A percentile compares a stretch with the other conserved stretches of the same genome.
Evolutionary conservation across 2,888 invertebrate species (phyloP).

Genomic region (Heliconius charithonia): DNA sequence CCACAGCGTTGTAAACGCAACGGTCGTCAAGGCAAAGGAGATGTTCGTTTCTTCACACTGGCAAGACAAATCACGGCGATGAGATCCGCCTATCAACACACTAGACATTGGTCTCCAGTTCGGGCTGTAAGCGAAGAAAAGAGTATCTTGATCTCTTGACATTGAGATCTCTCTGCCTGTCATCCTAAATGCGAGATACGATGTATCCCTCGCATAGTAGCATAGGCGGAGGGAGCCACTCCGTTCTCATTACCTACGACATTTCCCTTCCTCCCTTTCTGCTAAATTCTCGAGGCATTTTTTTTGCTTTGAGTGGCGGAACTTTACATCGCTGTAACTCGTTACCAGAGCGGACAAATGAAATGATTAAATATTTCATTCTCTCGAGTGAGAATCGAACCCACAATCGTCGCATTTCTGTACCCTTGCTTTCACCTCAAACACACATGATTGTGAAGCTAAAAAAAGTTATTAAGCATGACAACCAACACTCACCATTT

Average conservation of each 20-base stretch:
- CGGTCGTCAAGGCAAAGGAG: too few relatives aligned
- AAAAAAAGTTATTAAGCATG: too few relatives aligned
- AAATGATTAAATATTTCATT: not conserved
- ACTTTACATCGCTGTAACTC: not conserved
- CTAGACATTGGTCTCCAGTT: too few relatives aligned
- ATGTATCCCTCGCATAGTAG: not conserved
- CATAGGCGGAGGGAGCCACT: not conserved
- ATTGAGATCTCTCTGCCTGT: too few relatives aligned
- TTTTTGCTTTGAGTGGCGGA: not conserved
- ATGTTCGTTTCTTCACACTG: too few relatives aligned
- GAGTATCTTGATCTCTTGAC: too few relatives aligned
- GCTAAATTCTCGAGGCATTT: not conserved
- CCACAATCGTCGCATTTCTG: not conserved
- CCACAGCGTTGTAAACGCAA: too few relatives aligned
- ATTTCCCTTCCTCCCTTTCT: not conserved
- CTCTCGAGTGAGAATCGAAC: not conserved
- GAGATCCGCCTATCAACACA: too few relatives aligned
- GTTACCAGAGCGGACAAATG: not conserved
- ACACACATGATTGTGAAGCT: not conserved
- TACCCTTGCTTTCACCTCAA: not conserved
- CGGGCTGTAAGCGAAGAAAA: too few relatives aligned
- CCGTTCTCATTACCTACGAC: not conserved
- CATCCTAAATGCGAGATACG: too few relatives aligned
- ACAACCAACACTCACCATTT: constrained; percentile 25
- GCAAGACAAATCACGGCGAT: too few relatives aligned